Conservation (phyloP, 2,888 invertebrate genomes). For the Bellardia bayeri region DNA sequence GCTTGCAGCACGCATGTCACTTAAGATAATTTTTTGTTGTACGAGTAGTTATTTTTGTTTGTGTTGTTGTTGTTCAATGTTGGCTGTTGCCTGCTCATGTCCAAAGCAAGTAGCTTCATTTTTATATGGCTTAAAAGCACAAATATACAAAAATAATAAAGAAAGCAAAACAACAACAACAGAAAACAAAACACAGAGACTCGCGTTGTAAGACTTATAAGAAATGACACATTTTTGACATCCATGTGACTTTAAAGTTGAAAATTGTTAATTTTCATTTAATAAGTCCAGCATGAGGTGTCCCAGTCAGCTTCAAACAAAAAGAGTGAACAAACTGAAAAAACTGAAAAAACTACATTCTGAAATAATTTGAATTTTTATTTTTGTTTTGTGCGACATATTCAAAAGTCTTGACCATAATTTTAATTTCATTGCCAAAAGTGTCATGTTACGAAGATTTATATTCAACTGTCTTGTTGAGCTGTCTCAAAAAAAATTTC, state of each 20-base stretch:
- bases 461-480: conserved; percentile 78
- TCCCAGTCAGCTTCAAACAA: conserved; percentile 15
- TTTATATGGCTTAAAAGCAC: conserved; percentile 47
- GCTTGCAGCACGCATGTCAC: conserved; percentile 72
- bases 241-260: conserved; percentile 70
- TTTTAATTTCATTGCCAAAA: conserved; percentile 84
- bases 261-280: conserved; percentile 72
- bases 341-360: conserved; percentile 7
- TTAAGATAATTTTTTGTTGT: conserved; percentile 68
- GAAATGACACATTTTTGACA: conserved; percentile 73
- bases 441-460: conserved; percentile 84
- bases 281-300: conserved; percentile 66
- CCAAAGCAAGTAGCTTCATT: conserved; percentile 72
- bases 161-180: background rate
- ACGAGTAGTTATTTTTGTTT: conserved; percentile 24
- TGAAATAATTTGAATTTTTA: conserved; percentile 59
- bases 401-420: conserved; percentile 81
- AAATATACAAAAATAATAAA: conserved; percentile 17
- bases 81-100: conserved; percentile 55
- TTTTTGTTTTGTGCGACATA: conserved; percentile 78
- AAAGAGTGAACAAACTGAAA: background rate
- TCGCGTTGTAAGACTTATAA: conserved; percentile 61
- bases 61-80: conserved; percentile 26
- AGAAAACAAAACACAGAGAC: conserved; percentile 14
- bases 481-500: conserved; percentile 66